Base-by-base conservation (phyloP, 1,140 invertebrate genomes). In the Sarcophaga bullata region DNA sequence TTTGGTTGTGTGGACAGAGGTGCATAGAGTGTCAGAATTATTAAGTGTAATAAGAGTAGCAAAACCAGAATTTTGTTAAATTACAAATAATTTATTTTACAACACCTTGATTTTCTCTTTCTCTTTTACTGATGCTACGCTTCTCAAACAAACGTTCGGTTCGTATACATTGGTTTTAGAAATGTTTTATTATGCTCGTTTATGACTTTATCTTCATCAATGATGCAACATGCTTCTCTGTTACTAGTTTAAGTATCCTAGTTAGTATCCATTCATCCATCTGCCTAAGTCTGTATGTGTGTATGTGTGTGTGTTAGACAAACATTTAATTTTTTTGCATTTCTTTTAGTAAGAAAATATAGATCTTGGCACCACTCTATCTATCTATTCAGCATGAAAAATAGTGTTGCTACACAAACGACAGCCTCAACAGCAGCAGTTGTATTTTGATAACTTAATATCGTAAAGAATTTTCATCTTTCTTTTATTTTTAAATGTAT, bases 21-120 rank as follows among this genome's bases (percentile, higher is more conserved):
- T 2, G 25, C 25, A 37, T 37, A 37, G 1, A 37, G 25, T 37
- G 25, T 37, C 25, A 37, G 25, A 37, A 37, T 37, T 37, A 58
- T 58, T 58, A 58, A 58, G 54, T 58, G 54, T 58, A 58, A 58
- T n/a, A 58, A 58, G 54, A 58, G 54, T 58, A 58, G 54, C 54
- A 58, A 58, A 58, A 58, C 54, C n/a, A 15, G 54, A 15, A n/a
- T 58, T 58, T 58, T 58, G 54, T n/a, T 58, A 58, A 58, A 58
- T 58, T 58, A 15, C 54, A 58, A 58, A 58, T 58, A 58, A 58
- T 58, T 58, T 58, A 58, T 58, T 58, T 58, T 58, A 13, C 54
- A 58, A 58, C 54, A 58, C 54, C 54, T 58, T n/a, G 54, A 58
- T 58, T 58, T n/a, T 58, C 13, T 58, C n/a, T 15, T n/a, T 13